Evolutionary conservation across 1,140 invertebrate genomes (phyloP).

Genomic region (Lepidurus couesii): DNA sequence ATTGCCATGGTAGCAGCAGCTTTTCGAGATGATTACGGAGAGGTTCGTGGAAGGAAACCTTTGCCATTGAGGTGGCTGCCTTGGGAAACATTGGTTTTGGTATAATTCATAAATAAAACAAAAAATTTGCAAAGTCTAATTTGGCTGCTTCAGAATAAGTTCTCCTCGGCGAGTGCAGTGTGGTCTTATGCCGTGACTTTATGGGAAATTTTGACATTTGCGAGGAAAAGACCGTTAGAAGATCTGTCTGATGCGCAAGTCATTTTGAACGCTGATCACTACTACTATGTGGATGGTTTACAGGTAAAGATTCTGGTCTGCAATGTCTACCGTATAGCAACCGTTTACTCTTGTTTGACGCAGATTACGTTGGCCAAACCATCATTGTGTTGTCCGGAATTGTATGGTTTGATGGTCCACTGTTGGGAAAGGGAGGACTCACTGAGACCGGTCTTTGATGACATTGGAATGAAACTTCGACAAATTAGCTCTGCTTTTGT

Average conservation of each 20-base stretch:
- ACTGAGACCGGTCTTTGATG: neutral
- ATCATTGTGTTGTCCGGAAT: neutral
- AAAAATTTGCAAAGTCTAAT: slow-evolving; percentile 24
- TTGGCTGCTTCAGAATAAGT: slow-evolving; percentile 53
- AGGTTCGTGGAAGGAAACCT: slow-evolving; percentile 51
- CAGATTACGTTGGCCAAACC: neutral
- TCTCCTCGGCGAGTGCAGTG: slow-evolving; percentile 57
- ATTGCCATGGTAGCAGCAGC: slow-evolving; percentile 45
- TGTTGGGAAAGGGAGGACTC: neutral
- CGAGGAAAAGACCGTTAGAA: slow-evolving; percentile 63
- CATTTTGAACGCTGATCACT: slow-evolving; percentile 63
- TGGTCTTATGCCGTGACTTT: slow-evolving; percentile 61
- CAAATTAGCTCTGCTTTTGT: slow-evolving; percentile 1
- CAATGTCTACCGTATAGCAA: neutral
- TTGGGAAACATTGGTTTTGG: slow-evolving; percentile 76
- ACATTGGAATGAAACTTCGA: neutral
- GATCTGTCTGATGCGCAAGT: slow-evolving; percentile 66
- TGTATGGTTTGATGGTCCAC: neutral
- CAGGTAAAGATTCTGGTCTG: slow-evolving; percentile 45
- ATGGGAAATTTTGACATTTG: slow-evolving; percentile 70
- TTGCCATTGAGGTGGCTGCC: slow-evolving; percentile 72
- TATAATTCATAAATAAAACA: slow-evolving; percentile 45
- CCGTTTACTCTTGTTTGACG: neutral
- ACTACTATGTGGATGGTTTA: slow-evolving; percentile 59
- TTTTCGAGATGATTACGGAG: slow-evolving; percentile 47